A percentile compares a stretch with the other conserved stretches of the same genome.
These are phyloP conservation scores for Urocitellus parryii DNA, from an alignment of 2,113 vertebrate species.

Conservation along the genomic window DNA sequence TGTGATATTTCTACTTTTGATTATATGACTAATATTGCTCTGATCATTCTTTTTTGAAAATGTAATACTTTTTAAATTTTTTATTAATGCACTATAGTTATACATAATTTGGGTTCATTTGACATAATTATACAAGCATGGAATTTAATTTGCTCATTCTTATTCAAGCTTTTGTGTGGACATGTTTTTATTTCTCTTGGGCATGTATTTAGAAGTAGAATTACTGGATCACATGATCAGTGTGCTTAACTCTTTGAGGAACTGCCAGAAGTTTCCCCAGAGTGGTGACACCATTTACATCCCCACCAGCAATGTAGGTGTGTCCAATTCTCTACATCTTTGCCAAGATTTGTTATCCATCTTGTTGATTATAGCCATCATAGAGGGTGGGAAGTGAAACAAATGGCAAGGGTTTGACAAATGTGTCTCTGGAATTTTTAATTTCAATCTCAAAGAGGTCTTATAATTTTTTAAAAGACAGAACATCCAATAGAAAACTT, in stretches of 20 bases:
- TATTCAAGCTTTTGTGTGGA: neutral
- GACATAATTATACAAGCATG: too few species aligned
- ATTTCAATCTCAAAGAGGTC: neutral
- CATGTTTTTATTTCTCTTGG: neutral
- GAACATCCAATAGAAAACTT: neutral
- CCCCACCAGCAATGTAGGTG: neutral
- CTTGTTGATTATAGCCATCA: neutral
- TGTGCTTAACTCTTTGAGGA: neutral
- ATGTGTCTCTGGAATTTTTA: neutral
- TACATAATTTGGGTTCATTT: too few species aligned
- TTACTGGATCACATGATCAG: neutral
- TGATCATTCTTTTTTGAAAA: neutral
- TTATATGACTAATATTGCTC: neutral
- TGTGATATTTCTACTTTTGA: neutral
- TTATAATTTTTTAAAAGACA: neutral
- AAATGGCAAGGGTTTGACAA: neutral
- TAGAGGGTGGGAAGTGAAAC: neutral
- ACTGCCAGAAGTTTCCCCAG: neutral
- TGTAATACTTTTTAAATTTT: too few species aligned
- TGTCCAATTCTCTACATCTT: neutral
- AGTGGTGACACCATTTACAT: neutral
- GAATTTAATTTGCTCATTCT: neutral
- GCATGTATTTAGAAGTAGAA: neutral
- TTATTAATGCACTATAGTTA: too few species aligned
- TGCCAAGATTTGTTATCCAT: neutral